phyloP scores from a whole-genome alignment of 2,113 vertebrate species.

The Urocynchramus pylzowi region DNA sequence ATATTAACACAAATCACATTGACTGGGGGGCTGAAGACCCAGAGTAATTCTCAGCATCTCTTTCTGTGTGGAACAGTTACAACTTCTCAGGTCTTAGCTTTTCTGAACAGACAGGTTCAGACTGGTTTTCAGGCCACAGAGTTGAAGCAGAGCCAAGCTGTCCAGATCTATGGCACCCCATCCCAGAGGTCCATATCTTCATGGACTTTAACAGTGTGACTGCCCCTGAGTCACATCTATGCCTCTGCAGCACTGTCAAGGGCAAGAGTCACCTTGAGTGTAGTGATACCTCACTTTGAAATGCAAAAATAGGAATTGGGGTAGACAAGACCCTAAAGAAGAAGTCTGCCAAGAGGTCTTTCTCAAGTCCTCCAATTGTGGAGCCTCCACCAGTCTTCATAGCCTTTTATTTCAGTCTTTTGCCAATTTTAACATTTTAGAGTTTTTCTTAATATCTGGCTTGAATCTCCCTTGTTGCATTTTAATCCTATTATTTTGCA shows the following conservation, averaged over 20 bases:
- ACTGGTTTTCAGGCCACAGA: not conserved
- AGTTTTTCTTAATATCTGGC: not conserved
- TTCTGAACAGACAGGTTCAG: not conserved
- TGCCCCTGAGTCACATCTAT: not conserved
- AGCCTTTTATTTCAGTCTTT: not conserved
- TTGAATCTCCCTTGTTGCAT: not conserved
- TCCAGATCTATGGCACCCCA: not conserved
- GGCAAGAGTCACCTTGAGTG: not conserved
- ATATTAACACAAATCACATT: not conserved
- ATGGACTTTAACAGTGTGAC: not conserved
- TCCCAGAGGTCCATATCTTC: not conserved
- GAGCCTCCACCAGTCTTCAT: not conserved
- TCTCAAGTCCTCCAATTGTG: not conserved
- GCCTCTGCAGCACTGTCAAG: not conserved
- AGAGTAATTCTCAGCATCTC: not conserved
- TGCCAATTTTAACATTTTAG: not conserved
- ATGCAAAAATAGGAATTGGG: not conserved
- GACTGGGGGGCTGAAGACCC: not conserved
- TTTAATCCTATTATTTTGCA: not conserved
- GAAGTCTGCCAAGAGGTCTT: not conserved
- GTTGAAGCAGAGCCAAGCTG: not conserved
- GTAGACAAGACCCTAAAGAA: not conserved
- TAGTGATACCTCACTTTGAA: not conserved
- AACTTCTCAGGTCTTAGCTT: not conserved
- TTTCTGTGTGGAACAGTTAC: not conserved